Evolutionary conservation across 1,140 invertebrate species (phyloP), one percentile per base, ranked within the genome.

Genomic region (Schlechtendalia chinensis): DNA sequence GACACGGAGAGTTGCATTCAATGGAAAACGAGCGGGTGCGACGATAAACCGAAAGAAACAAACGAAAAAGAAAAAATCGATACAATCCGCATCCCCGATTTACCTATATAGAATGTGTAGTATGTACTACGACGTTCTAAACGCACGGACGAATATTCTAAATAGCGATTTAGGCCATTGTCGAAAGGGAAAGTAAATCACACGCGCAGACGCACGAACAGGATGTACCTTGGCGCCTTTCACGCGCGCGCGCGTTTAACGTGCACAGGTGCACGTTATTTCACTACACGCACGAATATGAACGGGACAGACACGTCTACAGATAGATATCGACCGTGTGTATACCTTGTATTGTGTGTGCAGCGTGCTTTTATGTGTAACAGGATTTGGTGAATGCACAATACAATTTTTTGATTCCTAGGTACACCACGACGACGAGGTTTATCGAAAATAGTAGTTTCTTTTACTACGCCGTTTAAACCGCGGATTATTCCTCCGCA

Each of bases 131-230:
- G 27, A n/a, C 69, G 29, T 54, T 54, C 29, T 45, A 53, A 27
- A 71, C 24, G 22, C 24, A 54, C 47, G 29, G 69, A 72, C 29
- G 69, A 22, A 53, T 72, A 12, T 12, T 54, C 17, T 54, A 72
- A 72, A 54, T 24, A 53, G 59, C 72, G 58, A 79, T 79, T 79
- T 79, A 79, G 56, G 56, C 56, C 56, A 61, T 59, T 61, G 61
- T 79, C n/a, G 39, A 79, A 79, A 79, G 75, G 75, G 75, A 79
- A 79, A 79, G 75, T 79, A 79, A 79, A 79, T 79, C 75, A 79
- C 75, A 79, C 32, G 27, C 3, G n/a, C 22, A 16, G 5, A 47
- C 58, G 27, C 58, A 63, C 39, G 39, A 79, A 79, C 75, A 79
- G 75, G 75, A 79, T 79, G 75, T 79, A 61, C 75, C 45, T 79